Base-by-base conservation (phyloP, 2,113 vertebrate species). In the Phalacrocorax aristotelis region DNA sequence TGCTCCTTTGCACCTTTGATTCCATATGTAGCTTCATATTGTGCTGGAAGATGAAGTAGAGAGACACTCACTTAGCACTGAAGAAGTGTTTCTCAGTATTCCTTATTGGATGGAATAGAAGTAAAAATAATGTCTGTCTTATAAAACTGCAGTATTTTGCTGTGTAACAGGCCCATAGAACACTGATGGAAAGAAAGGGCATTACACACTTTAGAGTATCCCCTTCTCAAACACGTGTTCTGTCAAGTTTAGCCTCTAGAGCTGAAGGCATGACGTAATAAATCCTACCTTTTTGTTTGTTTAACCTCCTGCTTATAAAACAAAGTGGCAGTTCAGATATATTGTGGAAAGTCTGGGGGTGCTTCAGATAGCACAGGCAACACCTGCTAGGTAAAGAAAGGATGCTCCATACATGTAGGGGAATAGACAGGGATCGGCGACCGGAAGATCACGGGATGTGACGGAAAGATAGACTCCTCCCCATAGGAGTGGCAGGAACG, bases 171-270 rank as follows among this genome's bases (percentile, higher is more conserved):
- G 23, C 60, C 51, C 8, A 0, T 62, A 27, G 23, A 66, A 78
- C 30, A 38, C 7, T 0, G 0, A 3, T 42, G 44, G 32, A 32
- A 34, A 62, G 32, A 79, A 76, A 14, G 15, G 14, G 1, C 13
- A 18, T 79, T 36, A 34, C 11, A 36, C 3, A 3, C 51, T 38
- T 66, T 32, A 36, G 22, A 27, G 20, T 14, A 15, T 62, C 13
- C 14, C 54, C 36, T 48, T 91, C 61, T 76, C 51, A 74, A 48
- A 69, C 11, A 21, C 0, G 0, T 10, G 3, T 82, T 34, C 54
- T 38, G 29, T 74, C 36, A 52, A 3, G 7, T 83, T 87, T 29
- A 80, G n/a, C 34, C 62, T 77, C n/a, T 55, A 9, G 55, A 58
- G 27, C 48, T 85, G 57, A 27, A 62, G 52, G 27, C 12, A 9